Conservation (phyloP, 1,140 invertebrate genomes). For the Hyles euphorbiae region DNA sequence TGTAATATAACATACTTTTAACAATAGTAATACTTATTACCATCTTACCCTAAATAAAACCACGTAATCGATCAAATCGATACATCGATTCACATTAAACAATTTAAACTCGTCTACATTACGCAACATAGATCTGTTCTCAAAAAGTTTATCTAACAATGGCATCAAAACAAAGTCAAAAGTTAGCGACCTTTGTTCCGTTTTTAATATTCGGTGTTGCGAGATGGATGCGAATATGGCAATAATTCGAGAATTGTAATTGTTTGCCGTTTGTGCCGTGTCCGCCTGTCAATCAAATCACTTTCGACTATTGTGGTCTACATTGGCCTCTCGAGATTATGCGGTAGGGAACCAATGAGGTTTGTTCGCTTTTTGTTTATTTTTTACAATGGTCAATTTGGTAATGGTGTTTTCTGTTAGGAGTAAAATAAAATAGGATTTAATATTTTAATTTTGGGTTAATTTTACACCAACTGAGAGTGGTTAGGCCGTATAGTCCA, state of each 20-base stretch:
- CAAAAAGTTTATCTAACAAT: conserved; percentile 54
- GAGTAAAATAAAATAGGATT: neutral
- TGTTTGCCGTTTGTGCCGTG: conserved; percentile 59
- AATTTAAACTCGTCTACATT: conserved; percentile 18
- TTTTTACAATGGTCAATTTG: neutral
- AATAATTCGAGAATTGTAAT: conserved; percentile 59
- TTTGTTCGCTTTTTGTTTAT: neutral
- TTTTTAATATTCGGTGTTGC: conserved; percentile 59
- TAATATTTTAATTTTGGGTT: too few species aligned
- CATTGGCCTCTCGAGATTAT: conserved; percentile 32
- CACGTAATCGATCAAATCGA: conserved; percentile 1
- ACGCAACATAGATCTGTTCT: conserved; percentile 35
- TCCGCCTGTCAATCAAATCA: conserved; percentile 65
- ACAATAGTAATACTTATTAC: too few species aligned
- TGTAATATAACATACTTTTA: too few species aligned
- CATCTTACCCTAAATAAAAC: too few species aligned
- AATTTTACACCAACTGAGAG: too few species aligned
- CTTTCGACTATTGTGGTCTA: conserved; percentile 62
- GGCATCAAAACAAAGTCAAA: conserved; percentile 64
- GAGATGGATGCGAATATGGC: conserved; percentile 46
- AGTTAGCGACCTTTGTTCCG: conserved; percentile 61
- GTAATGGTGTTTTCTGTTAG: neutral
- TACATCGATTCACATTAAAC: conserved; percentile 1
- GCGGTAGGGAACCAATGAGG: conserved; percentile 14
- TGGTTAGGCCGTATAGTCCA: too few species aligned